Conservation (phyloP, 2,888 invertebrate species). For the Apodemia mormo region DNA sequence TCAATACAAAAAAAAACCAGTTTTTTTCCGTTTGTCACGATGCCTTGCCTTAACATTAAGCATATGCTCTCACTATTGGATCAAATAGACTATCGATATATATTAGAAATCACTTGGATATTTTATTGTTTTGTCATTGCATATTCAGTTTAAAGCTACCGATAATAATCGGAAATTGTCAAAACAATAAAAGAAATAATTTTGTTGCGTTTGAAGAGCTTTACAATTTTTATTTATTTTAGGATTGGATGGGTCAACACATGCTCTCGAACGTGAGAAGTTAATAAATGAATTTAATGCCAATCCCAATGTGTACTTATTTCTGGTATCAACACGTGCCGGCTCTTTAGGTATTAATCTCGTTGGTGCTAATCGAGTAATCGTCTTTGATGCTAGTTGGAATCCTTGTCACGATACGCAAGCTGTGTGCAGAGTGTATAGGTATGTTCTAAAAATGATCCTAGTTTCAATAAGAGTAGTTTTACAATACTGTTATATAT, state of each 20-base stretch:
- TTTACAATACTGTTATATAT: too few species aligned
- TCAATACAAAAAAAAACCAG: too few species aligned
- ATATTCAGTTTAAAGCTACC: too few species aligned
- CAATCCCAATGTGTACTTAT: slow-evolving; percentile 92
- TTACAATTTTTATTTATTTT: slow-evolving; percentile 22
- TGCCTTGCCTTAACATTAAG: too few species aligned
- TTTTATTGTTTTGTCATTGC: too few species aligned
- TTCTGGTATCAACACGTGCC: slow-evolving; percentile 97
- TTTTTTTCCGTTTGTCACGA: too few species aligned
- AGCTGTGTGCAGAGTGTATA: slow-evolving; percentile 97
- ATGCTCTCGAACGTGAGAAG: slow-evolving; percentile 96
- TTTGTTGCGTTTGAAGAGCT: too few species aligned
- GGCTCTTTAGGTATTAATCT: slow-evolving; percentile 98
- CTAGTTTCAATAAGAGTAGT: background rate
- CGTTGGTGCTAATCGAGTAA: slow-evolving; percentile 97
- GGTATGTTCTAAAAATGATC: slow-evolving; percentile 52
- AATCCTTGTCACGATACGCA: slow-evolving; percentile 99
- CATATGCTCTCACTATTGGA: too few species aligned
- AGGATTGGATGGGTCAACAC: slow-evolving; percentile 97
- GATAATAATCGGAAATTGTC: too few species aligned
- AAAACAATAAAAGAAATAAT: too few species aligned
- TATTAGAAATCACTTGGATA: too few species aligned
- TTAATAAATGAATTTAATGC: slow-evolving; percentile 97
- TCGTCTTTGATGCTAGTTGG: slow-evolving; percentile 99
- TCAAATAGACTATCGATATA: too few species aligned